phyloP scores from a whole-genome alignment of 2,113 vertebrate genomes.

The Corynorhinus townsendii region DNA sequence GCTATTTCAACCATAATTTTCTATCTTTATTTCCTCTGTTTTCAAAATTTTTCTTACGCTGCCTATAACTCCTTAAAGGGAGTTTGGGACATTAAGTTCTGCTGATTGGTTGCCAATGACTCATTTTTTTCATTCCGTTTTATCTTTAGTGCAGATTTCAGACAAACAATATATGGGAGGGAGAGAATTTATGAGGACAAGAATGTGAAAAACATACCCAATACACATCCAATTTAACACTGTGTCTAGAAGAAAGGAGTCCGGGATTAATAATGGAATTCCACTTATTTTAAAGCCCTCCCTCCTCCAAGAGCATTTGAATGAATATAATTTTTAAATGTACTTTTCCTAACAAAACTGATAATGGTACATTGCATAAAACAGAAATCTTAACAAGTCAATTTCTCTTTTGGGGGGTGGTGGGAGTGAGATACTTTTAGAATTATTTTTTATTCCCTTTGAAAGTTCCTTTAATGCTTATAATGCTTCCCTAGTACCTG shows the following conservation, averaged over 20 bases:
- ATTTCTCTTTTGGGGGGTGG: background rate
- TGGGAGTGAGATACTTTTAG: background rate
- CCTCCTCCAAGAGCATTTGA: background rate
- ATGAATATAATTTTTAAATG: background rate
- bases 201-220: background rate
- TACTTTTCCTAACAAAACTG: background rate
- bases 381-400: background rate
- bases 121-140: background rate
- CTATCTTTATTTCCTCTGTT: background rate
- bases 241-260: background rate
- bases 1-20: background rate
- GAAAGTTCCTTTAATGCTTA: background rate
- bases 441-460: background rate
- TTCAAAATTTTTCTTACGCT: background rate
- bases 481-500: background rate
- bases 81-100: background rate
- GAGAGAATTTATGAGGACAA: background rate
- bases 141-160: slow-evolving; percentile 39
- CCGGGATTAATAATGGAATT: background rate
- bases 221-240: background rate
- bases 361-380: background rate
- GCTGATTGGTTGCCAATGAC: background rate
- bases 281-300: background rate
- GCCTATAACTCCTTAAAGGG: background rate
- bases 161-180: slow-evolving; percentile 5